Percentiles rank a stretch among this genome's conserved stretches.
These are phyloP conservation scores for Anthoscopus minutus DNA, from an alignment of 2,113 vertebrate genomes.

Conservation along the genomic window DNA sequence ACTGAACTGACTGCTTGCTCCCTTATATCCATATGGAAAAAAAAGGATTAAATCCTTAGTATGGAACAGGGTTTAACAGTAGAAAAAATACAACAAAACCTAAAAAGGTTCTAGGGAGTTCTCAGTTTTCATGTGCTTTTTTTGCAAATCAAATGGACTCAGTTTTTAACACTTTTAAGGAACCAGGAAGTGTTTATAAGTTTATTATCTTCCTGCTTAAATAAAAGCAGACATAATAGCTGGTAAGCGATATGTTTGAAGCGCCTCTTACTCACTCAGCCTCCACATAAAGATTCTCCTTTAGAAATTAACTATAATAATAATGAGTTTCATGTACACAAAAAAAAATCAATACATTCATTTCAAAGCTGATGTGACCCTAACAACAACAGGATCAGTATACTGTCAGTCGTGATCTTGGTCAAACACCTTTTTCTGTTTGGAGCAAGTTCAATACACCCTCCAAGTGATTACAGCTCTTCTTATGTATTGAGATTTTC, in stretches of 20 bases:
- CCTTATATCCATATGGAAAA: not conserved
- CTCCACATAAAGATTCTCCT: not conserved
- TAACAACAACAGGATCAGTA: not conserved
- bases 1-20: not conserved
- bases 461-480: not conserved
- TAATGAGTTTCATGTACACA: not conserved
- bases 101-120: not conserved
- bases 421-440: conserved; percentile 31
- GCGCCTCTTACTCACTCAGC: not conserved
- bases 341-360: conserved; percentile 3
- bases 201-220: not conserved
- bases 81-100: not conserved
- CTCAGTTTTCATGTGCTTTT: not conserved
- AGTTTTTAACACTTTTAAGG: not conserved
- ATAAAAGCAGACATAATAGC: not conserved
- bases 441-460: not conserved
- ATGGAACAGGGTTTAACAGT: not conserved
- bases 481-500: not conserved
- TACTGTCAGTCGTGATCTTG: conserved; percentile 11
- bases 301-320: not conserved
- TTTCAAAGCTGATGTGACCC: conserved; percentile 23
- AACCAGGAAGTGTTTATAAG: not conserved
- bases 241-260: not conserved
- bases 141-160: not conserved
- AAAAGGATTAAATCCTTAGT: not conserved